Evolutionary conservation across 2,797 vertebrate genomes (phyloP).

Genomic region (Ficedula albicollis): DNA sequence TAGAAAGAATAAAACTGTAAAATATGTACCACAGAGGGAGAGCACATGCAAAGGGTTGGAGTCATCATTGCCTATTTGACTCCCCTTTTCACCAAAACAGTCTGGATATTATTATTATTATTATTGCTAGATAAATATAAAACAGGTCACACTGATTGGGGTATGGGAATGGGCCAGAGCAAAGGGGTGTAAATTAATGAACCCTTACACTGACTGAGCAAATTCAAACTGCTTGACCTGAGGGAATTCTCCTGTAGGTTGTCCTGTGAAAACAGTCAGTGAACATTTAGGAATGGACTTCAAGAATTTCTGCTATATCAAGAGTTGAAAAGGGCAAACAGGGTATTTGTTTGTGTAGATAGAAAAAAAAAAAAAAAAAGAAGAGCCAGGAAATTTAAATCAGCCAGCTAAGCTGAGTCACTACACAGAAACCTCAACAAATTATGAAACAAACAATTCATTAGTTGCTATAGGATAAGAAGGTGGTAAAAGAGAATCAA

Average conservation of each 20-base stretch:
- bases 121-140: not conserved
- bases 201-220: not conserved
- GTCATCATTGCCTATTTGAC: not conserved
- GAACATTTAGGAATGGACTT: not conserved
- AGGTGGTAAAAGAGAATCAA: conserved; percentile 44
- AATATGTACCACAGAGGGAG: not conserved
- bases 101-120: not conserved
- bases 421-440: conserved; percentile 7
- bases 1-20: not conserved
- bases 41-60: not conserved
- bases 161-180: not conserved
- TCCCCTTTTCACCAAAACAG: not conserved
- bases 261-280: not conserved
- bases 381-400: not conserved
- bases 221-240: not conserved
- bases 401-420: not conserved
- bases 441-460: conserved; percentile 51
- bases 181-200: not conserved
- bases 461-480: conserved; percentile 36
- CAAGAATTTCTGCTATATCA: not conserved
- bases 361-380: not conserved
- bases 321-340: not conserved
- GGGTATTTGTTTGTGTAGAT: not conserved
- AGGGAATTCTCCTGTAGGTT: not conserved
- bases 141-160: not conserved